Base-by-base conservation (phyloP, 2,888 invertebrate genomes). In the Ditula angustiorana region DNA sequence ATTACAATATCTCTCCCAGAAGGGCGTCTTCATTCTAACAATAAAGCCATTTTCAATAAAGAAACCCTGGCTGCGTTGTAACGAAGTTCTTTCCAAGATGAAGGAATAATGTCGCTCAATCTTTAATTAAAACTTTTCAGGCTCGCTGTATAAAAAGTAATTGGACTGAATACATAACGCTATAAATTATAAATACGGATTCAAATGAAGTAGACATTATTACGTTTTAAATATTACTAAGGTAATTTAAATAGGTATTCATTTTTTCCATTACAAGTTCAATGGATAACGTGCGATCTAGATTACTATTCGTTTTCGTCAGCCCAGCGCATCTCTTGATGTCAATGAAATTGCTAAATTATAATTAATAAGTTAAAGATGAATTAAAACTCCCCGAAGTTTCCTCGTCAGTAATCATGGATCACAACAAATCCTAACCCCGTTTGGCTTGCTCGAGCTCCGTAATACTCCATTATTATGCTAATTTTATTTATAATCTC, bases 121-220 rank as follows among this genome's bases (percentile, higher is more conserved):
- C 78, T 87, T 88, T 86, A 87, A 88, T 88, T 87, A 87, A 88
- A 89, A 87, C 80, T 88, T 88, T 82, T 71, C 72, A 72, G 76
- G 76, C 68, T 74, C 74, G 66, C 71, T 71, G 70, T 72, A 79
- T 47, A 83, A 81, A 71, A 83, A 80, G 79, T 80, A 83, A 86
- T 81, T 81, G 77, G 71, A 79, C 74, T 70, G 71, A 80, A 85
- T 81, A 73, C 69, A 70, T 70, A 47, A 37, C 35, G n/a, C 13
- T 26, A 52, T 46, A 58, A 53, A 58, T 46, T 64, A 35, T 52
- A 35, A 58, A 58, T 30, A 30, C 1, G 5, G 30, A 50, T 19
- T 50, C 28, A 50, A 44, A 28, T 19, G 11, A 19, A 11, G 4
- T 30, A 7, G 28, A 5, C 1, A 23, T 23, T 23, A n/a, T 23